Evolutionary conservation across 2,888 invertebrate genomes (phyloP).

Genomic region (Campoplex nolae): DNA sequence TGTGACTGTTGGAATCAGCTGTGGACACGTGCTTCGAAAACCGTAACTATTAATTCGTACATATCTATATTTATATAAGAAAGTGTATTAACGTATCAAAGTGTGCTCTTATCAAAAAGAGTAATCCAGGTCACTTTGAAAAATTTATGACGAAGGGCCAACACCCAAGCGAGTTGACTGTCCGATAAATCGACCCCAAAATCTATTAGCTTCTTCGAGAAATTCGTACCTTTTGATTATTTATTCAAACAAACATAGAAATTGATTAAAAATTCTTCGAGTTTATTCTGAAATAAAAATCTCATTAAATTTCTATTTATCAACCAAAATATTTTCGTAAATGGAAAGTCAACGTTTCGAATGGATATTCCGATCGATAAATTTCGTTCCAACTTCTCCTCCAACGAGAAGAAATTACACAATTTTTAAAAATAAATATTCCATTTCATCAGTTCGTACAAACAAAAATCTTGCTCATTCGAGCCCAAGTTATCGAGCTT

Average conservation of each 20-base stretch:
- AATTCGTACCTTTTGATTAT: background rate
- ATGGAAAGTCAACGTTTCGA: background rate
- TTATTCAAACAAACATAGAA: background rate
- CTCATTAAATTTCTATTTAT: background rate
- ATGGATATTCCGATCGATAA: background rate
- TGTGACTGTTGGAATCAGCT: conserved; percentile 64
- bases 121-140: conserved; percentile 5
- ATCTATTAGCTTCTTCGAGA: background rate
- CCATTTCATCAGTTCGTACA: too few species aligned
- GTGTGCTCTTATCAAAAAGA: conserved; percentile 1
- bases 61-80: background rate
- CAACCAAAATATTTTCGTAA: background rate
- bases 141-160: background rate
- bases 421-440: too few species aligned
- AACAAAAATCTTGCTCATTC: background rate
- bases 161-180: background rate
- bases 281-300: background rate
- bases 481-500: background rate
- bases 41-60: conserved; percentile 4
- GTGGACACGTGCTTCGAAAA: conserved; percentile 61
- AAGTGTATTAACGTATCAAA: background rate
- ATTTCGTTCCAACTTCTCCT: background rate
- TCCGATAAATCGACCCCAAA: conserved; percentile 1
- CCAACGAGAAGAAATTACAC: too few species aligned
- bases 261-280: background rate